Base-by-base conservation (phyloP, 2,113 vertebrate species). In the Columbina picui region DNA sequence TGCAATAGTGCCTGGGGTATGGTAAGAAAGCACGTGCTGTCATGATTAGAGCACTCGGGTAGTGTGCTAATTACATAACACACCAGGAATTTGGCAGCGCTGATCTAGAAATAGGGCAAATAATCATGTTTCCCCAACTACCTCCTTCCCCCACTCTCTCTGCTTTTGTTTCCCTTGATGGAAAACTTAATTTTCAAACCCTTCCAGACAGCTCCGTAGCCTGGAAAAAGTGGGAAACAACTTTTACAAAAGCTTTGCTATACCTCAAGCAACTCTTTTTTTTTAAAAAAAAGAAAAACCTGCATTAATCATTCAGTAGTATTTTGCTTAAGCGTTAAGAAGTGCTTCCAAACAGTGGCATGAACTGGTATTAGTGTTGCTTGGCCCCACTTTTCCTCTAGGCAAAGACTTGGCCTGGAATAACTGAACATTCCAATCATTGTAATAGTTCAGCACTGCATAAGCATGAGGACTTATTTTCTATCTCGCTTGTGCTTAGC, bases 81-180 rank as follows among this genome's bases (percentile, higher is more conserved):
- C 52, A 76, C 73, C 10, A 95, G 93, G 94, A 96, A 97, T 96
- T 94, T 97, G 95, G 95, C 94, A 94, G 77, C 1, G 0, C 47
- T 57, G 61, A 27, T 26, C n/a, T 52, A 92, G 89, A 95, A 94
- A 94, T 64, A 92, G 90, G 83, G 96, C 88, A 92, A 95, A 95
- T 96, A 86, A 94, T 94, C 94, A 84, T 34, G 32, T n/a, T 92
- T 77, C 60, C 69, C 30, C 79, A 74, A 29, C 27, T 83, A 22
- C 22, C 64, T 84, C 60, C 56, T 87, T 84, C 65, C 49, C 52
- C 56, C 68, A 0, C 45, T 71, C 45, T 25, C 21, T 39, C 53
- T 75, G 52, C 47, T 69, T 73, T 20, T 5, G 16, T 43, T 81
- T 84, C 49, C 36, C 45, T 26, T 49, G 61, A 30, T 12, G 56